Percentiles rank a stretch among this genome's conserved stretches.
phyloP scores from a whole-genome alignment of 2,888 invertebrate genomes.

The Cheilosia impressa region DNA sequence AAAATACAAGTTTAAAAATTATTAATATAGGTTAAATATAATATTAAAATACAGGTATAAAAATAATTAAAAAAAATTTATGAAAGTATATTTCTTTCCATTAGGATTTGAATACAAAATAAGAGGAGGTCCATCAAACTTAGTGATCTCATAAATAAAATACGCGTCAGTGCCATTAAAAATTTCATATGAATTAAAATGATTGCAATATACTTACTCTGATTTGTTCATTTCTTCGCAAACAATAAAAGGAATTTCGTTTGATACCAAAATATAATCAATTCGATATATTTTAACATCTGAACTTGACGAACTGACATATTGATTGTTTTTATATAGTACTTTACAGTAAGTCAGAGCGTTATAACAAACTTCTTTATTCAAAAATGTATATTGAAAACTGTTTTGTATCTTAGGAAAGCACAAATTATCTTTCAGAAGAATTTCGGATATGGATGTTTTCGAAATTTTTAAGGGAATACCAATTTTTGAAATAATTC shows the following conservation, averaged over 20 bases:
- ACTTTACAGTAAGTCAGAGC: not conserved
- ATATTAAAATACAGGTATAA: no score
- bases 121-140: no score
- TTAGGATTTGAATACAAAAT: no score
- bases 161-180: no score
- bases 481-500: not conserved
- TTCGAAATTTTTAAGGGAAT: not conserved
- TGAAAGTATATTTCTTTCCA: no score
- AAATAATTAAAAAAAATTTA: no score
- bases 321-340: not conserved
- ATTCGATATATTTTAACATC: not conserved
- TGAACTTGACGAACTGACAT: not conserved
- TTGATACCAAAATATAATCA: not conserved
- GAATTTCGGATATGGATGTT: not conserved
- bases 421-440: not conserved
- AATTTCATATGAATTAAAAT: not conserved
- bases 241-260: not conserved
- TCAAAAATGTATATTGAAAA: not conserved
- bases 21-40: no score
- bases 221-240: not conserved
- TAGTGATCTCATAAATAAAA: no score
- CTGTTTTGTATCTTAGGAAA: slow-evolving; percentile 11
- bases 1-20: no score
- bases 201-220: not conserved
- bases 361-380: not conserved